A percentile compares a stretch with the other conserved stretches of the same genome.
These are phyloP conservation scores for Chymomyza fuscimana DNA, from an alignment of 2,888 invertebrate genomes.

Conservation along the genomic window DNA sequence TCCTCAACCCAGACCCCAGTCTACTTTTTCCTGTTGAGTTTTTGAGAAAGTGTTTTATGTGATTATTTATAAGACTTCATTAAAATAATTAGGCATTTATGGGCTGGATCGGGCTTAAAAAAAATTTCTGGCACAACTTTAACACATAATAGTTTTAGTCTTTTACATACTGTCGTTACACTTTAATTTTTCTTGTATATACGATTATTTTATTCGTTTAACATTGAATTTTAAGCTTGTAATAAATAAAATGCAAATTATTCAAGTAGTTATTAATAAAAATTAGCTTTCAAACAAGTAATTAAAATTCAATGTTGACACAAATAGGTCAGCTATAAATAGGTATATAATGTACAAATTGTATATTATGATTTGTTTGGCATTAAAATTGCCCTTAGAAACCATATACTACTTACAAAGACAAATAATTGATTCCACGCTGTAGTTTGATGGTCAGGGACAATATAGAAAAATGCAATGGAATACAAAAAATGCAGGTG, in stretches of 20 bases:
- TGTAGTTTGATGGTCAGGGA: neutral
- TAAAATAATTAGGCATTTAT: no score
- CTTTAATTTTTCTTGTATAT: neutral
- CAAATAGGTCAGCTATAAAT: slow-evolving; percentile 12
- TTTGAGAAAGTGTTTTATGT: no score
- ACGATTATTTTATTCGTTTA: neutral
- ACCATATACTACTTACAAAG: slow-evolving; percentile 24
- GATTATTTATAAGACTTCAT: no score
- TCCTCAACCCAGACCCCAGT: no score
- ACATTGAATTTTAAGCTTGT: neutral
- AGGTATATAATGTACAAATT: slow-evolving; percentile 49
- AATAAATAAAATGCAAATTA: slow-evolving; percentile 45
- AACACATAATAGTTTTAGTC: no score
- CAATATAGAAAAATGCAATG: neutral
- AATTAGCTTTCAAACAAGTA: slow-evolving; percentile 26
- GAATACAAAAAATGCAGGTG: slow-evolving; percentile 46
- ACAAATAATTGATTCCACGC: slow-evolving; percentile 18
- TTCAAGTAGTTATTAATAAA: slow-evolving; percentile 36
- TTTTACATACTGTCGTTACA: neutral
- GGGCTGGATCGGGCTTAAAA: no score
- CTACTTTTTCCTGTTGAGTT: no score
- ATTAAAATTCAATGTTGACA: slow-evolving; percentile 55
- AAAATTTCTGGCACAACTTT: no score
- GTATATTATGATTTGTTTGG: slow-evolving; percentile 40
- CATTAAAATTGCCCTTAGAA: slow-evolving; percentile 70